A percentile compares a stretch with the other conserved stretches of the same genome.
phyloP scores from a whole-genome alignment of 2,888 invertebrate species.

The Hedychridium roseum region DNA sequence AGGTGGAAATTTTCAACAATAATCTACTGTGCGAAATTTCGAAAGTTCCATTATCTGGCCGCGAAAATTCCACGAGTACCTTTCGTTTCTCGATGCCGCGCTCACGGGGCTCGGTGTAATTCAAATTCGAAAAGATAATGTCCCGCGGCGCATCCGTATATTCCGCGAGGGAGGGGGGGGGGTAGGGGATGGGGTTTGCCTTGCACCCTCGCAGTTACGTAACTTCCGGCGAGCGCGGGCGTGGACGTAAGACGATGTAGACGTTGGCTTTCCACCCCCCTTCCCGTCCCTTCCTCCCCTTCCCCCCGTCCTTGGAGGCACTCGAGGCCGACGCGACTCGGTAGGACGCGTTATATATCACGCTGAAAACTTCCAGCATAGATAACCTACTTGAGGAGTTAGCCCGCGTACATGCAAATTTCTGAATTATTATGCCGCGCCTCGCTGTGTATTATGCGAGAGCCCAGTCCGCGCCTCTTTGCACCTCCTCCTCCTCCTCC shows the following conservation, averaged over 20 bases:
- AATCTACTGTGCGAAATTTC: conserved; percentile 1
- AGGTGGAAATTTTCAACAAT: conserved; percentile 1
- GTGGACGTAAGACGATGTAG: conserved; percentile 36
- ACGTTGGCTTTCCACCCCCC: conserved; percentile 14
- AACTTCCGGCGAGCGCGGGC: conserved; percentile 39
- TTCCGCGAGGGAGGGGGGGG: too few species aligned
- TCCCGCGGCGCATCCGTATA: conserved; percentile 29
- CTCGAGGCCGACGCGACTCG: too few species aligned
- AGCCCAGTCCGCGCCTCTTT: conserved; percentile 6
- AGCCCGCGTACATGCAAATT: conserved; percentile 64
- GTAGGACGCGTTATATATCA: conserved; percentile 55
- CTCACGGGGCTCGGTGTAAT: conserved; percentile 29
- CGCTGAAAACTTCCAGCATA: conserved; percentile 60
- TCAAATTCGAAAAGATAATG: conserved; percentile 57
- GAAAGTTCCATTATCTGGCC: neutral
- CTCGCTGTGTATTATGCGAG: conserved; percentile 49
- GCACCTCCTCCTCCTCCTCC: conserved; percentile 15
- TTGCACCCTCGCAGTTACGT: conserved; percentile 36
- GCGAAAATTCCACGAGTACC: conserved; percentile 20
- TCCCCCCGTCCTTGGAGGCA: too few species aligned
- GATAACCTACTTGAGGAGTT: conserved; percentile 65
- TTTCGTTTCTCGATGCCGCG: conserved; percentile 11
- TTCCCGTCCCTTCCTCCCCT: conserved; percentile 24
- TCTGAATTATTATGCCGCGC: conserved; percentile 62
- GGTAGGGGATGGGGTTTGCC: too few species aligned